Percentiles rank a stretch among this genome's conserved stretches.
phyloP scores from a whole-genome alignment of 2,113 vertebrate species.

The Hemiprocne comata region DNA sequence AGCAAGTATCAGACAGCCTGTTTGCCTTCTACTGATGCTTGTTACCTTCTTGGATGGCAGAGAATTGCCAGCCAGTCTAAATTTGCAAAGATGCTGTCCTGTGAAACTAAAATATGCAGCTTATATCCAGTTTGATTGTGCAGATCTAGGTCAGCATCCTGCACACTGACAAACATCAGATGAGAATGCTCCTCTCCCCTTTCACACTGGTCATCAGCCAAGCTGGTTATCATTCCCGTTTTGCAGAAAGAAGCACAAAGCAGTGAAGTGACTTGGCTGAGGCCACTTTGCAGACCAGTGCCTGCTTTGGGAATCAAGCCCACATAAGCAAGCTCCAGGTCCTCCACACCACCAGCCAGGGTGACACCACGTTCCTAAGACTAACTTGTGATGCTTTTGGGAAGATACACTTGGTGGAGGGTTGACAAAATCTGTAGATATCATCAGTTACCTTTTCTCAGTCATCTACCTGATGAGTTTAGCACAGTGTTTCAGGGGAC shows the following conservation, averaged over 20 bases:
- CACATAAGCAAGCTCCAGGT: neutral
- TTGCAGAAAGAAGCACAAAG: neutral
- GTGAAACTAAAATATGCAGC: neutral
- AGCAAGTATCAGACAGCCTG: neutral
- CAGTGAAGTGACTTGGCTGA: neutral
- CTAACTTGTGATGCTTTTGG: neutral
- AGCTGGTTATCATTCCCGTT: neutral
- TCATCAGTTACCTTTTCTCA: neutral
- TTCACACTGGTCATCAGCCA: neutral
- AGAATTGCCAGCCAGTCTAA: neutral
- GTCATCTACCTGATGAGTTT: neutral
- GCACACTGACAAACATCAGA: constrained; percentile 6
- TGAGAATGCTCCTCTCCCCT: neutral
- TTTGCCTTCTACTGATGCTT: neutral
- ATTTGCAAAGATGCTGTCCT: constrained; percentile 1
- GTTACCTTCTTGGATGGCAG: neutral
- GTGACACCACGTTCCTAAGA: accelerated
- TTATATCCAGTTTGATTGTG: neutral
- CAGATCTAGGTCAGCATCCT: constrained; percentile 56
- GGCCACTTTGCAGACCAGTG: neutral
- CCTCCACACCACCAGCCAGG: neutral
- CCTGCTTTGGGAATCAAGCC: neutral
- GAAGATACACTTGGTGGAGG: neutral
- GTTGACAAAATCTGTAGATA: neutral
- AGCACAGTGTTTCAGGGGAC: neutral